phyloP scores from a whole-genome alignment of 2,113 vertebrate species.

The Pollachius pollachius region DNA sequence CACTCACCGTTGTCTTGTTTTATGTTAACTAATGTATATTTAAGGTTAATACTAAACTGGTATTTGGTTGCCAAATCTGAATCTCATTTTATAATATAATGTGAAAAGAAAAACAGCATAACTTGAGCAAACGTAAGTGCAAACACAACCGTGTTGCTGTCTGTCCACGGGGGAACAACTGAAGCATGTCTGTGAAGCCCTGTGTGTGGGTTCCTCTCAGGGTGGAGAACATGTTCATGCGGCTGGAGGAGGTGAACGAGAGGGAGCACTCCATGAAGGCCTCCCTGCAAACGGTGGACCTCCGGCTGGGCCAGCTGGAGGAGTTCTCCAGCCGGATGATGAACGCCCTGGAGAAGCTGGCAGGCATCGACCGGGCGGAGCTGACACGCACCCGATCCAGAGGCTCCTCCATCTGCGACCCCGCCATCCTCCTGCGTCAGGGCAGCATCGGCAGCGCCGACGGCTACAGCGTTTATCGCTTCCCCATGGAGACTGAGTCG shows the following conservation, averaged over 20 bases:
- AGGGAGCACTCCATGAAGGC: slow-evolving; percentile 94
- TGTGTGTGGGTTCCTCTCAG: slow-evolving; percentile 54
- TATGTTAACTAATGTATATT: no score
- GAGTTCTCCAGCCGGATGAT: slow-evolving; percentile 86
- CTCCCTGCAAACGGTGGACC: slow-evolving; percentile 91
- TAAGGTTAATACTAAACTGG: no score
- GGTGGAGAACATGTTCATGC: slow-evolving; percentile 98
- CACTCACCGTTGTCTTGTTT: no score
- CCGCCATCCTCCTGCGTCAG: slow-evolving; percentile 75
- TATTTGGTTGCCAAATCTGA: no score
- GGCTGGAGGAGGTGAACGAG: slow-evolving; percentile 95
- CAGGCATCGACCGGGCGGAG: slow-evolving; percentile 80
- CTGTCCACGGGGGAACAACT: no score
- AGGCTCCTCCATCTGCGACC: slow-evolving; percentile 79
- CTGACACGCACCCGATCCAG: slow-evolving; percentile 71
- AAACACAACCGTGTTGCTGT: neutral
- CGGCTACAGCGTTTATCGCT: slow-evolving; percentile 76
- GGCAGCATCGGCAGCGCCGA: slow-evolving; percentile 85
- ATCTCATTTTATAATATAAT: no score
- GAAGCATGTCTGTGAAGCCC: no score
- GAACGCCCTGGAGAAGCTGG: slow-evolving; percentile 87
- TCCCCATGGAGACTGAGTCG: slow-evolving; percentile 74
- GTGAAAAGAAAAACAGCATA: no score
- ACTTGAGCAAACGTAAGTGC: no score
- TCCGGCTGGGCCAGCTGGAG: slow-evolving; percentile 89